Base-by-base conservation (phyloP, 1,140 invertebrate genomes). In the Drosophila punjabiensis region DNA sequence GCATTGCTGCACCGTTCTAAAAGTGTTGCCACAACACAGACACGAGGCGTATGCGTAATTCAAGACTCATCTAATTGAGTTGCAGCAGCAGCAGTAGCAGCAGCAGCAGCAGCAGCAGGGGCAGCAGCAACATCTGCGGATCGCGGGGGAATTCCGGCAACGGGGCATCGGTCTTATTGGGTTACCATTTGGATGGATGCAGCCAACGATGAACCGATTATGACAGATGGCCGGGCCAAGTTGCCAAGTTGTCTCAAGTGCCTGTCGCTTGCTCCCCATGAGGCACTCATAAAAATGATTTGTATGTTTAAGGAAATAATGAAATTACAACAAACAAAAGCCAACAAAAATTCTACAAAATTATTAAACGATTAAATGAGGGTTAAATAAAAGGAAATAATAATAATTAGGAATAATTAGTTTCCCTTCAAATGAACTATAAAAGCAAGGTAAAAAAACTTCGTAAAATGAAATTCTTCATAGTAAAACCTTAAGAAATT, bases 21-120 rank as follows among this genome's bases (percentile, higher is more conserved):
- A 77, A 82, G 71, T 79, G 67, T 62, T 79, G 82, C 64, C 70
- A 81, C 62, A 59, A 61, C 76, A 74, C 43, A 24, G 62, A 60
- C 62, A 76, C 80, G 78, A 65, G 83, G 70, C 83, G 88, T 90
- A 91, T 91, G 80, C 87, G 83, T 90, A 91, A 87, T 74, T 82
- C 50, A 83, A 91, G 88, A 75, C 76, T 60, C 65, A 50, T 74
- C 81, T 84, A 91, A 84, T 88, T 81, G 80, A 83, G 83, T 89
- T 87, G 84, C 79, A 65, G 73, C 37, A 39, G 32, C 30, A 28
- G 60, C 33, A 59, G n/a, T 13, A 18, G 83, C 76, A 60, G 24
- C 24, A 32, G 55, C 52, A 45, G n/a, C 32, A 47, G n/a, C 50
- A 56, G n/a, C 11, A 24, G 83, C 76, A 59, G 60, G 20, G 24